Evolutionary conservation across 2,797 vertebrate genomes (phyloP), one percentile per base, ranked within the genome.

Genomic region (Ceryle rudis): DNA sequence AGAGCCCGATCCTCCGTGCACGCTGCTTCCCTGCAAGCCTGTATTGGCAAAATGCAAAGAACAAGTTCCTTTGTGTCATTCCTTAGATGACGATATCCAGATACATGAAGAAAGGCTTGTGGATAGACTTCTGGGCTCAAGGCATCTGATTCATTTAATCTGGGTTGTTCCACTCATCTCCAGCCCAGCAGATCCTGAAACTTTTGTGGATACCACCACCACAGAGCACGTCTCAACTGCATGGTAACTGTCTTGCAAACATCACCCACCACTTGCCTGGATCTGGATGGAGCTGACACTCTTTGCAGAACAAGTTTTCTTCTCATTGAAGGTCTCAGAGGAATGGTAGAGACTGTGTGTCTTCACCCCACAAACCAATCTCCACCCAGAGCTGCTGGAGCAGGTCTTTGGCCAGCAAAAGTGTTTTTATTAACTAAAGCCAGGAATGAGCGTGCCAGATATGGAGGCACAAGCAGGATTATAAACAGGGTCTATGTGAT

Each of bases 231-330:
- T n/a, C 57, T n/a, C 42, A 64, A 33, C 26, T 14, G 35, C 25
- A 3, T 0, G 1, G 10, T 3, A 19, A 37, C 41, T 29, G 66
- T 54, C 78, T 62, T 75, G 66, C 49, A 49, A 57, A 44, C 2
- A 0, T 57, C 65, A 42, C 25, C 58, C 46, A 33, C 6, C 17
- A 1, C 16, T 37, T 3, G 2, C 3, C 17, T 42, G 39, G 14
- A 10, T 23, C 55, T 47, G 54, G 3, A 51, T 60, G 65, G 37
- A 52, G 44, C 19, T 71, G 62, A 33, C 2, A 2, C 11, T 28
- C 62, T 67, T 75, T 54, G 31, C 7, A 79, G 60, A n/a, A 8
- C 11, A 13, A 49, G 44, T 21, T 86, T 78, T 55, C 22, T 37
- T n/a, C 65, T 71, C 66, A 3, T 0, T 33, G 62, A 69, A 51